phyloP scores from a whole-genome alignment of 2,113 vertebrate species.

The Tamias sibiricus region DNA sequence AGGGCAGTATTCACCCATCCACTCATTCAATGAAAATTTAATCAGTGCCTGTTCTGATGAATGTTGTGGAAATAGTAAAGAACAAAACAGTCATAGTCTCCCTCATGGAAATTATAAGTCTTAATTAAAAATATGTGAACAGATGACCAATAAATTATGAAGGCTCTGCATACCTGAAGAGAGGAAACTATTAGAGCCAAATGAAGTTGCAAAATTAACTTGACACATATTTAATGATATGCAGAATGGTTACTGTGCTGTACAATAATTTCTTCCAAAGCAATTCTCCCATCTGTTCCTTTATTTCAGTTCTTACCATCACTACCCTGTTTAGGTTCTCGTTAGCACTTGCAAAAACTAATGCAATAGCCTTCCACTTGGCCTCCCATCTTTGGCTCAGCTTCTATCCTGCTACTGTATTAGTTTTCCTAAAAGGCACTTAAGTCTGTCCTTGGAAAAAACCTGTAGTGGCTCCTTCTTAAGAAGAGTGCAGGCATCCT shows the following conservation, averaged over 20 bases:
- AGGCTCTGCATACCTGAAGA: constrained; percentile 54
- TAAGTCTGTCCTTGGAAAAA: neutral
- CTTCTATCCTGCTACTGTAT: neutral
- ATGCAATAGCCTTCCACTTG: neutral
- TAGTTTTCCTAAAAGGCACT: neutral
- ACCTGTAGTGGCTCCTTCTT: neutral
- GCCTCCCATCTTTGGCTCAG: neutral
- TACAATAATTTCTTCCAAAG: constrained; percentile 66
- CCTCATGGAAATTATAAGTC: neutral
- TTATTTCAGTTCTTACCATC: constrained; percentile 56
- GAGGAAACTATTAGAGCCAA: constrained; percentile 43
- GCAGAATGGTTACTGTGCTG: constrained; percentile 59
- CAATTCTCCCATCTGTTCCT: constrained; percentile 72
- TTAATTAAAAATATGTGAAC: constrained; percentile 46
- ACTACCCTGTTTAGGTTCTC: constrained; percentile 43
- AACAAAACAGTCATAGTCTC: neutral
- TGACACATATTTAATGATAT: constrained; percentile 62
- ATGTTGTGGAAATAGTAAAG: neutral
- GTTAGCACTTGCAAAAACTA: constrained; percentile 13
- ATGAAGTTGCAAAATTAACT: constrained; percentile 68
- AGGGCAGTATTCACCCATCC: neutral
- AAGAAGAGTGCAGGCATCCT: neutral
- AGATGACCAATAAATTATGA: constrained; percentile 58
- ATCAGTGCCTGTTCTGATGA: neutral
- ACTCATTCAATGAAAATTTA: neutral